These are phyloP conservation scores for Lepus europaeus DNA, from an alignment of 2,113 vertebrate genomes.

Conservation along the genomic window DNA sequence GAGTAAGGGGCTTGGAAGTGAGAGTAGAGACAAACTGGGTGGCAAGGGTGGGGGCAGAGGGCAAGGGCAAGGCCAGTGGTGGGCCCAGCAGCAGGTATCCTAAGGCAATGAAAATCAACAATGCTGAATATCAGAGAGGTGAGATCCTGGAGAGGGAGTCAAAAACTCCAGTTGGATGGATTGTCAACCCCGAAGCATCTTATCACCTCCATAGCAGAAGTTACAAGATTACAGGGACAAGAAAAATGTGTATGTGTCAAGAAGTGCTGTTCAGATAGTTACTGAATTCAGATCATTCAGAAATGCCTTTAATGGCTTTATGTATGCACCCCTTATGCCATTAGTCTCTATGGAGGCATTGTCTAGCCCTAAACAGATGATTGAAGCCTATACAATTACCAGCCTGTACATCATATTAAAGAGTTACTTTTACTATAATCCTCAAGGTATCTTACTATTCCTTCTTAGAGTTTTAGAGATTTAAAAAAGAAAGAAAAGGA, in stretches of 20 bases:
- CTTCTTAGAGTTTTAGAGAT: neutral
- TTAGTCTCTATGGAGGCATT: accelerated
- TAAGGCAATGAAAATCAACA: no score
- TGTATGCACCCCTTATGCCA: accelerated
- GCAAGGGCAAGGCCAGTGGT: accelerated
- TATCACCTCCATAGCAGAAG: neutral
- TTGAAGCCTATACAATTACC: neutral
- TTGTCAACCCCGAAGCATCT: neutral
- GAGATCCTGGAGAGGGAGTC: no score
- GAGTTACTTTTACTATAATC: neutral
- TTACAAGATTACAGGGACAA: neutral
- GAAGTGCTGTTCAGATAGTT: neutral
- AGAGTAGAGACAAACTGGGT: neutral
- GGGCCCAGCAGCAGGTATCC: no score
- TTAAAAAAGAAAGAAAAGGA: neutral
- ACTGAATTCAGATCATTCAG: neutral
- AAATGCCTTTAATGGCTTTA: accelerated
- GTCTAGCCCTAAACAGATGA: neutral
- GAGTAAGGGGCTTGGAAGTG: neutral
- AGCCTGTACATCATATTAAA: neutral
- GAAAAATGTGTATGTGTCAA: neutral
- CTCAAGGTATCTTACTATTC: no score
- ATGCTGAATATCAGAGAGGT: accelerated
- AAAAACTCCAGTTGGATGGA: neutral
- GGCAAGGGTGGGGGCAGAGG: neutral